Percentiles rank a stretch among this genome's conserved stretches.
phyloP scores from a whole-genome alignment of 2,797 vertebrate species.

The Gobio occitaniae region DNA sequence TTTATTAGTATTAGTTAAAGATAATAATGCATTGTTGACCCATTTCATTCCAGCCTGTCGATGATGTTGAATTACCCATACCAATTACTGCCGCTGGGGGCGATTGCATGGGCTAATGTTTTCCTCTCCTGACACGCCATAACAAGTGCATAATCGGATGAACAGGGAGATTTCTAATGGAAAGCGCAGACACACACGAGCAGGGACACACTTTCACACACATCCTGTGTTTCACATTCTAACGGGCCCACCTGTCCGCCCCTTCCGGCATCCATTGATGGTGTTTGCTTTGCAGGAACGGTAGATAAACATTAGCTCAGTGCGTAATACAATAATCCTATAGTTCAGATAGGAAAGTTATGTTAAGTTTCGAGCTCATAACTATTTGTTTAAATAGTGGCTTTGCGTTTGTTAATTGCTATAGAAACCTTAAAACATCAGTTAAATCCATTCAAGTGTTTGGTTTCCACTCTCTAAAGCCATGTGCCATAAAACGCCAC shows the following conservation, averaged over 20 bases:
- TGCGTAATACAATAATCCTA: slow-evolving; percentile 29
- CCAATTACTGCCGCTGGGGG: slow-evolving; percentile 12
- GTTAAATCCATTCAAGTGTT: slow-evolving; percentile 24
- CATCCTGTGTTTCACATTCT: slow-evolving; percentile 60
- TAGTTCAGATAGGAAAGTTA: slow-evolving; percentile 6
- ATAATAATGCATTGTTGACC: neutral
- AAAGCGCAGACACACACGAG: slow-evolving; percentile 54
- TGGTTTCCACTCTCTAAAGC: slow-evolving; percentile 63
- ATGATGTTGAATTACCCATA: slow-evolving; percentile 39
- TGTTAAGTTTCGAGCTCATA: neutral
- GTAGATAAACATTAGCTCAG: slow-evolving; percentile 45
- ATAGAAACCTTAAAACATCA: slow-evolving; percentile 3
- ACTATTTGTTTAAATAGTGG: neutral
- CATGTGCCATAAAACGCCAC: slow-evolving; percentile 69
- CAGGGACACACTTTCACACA: slow-evolving; percentile 28
- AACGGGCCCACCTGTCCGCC: slow-evolving; percentile 50
- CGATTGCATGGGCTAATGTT: slow-evolving; percentile 56
- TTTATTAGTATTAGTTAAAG: neutral
- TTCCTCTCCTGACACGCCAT: slow-evolving; percentile 41
- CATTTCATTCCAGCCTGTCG: slow-evolving; percentile 41
- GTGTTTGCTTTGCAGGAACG: slow-evolving; percentile 38
- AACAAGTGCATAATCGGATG: slow-evolving; percentile 32
- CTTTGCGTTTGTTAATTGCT: slow-evolving; percentile 14
- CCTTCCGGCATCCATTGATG: slow-evolving; percentile 19
- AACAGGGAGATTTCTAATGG: slow-evolving; percentile 48